Conservation (phyloP, 2,888 invertebrate genomes). For the Exephanes ischioxanthus region DNA sequence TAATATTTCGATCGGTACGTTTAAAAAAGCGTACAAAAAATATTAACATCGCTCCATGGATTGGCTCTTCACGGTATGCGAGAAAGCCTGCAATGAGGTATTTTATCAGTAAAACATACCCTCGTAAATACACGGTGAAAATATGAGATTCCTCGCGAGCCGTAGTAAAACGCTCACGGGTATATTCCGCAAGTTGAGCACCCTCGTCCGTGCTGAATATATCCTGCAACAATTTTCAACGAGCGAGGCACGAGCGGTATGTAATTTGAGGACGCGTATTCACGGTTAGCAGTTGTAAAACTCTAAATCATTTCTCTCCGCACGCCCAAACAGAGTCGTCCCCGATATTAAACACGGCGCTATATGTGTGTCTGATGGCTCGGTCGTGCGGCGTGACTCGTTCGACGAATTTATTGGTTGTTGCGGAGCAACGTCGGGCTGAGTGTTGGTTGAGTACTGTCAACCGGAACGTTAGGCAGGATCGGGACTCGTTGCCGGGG, state of each 20-base stretch:
- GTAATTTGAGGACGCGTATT: constrained; percentile 63
- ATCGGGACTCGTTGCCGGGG: constrained; percentile 30
- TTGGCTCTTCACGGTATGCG: constrained; percentile 4
- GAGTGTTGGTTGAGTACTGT: constrained; percentile 61
- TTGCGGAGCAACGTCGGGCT: constrained; percentile 29
- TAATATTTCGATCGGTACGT: not conserved
- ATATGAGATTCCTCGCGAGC: constrained; percentile 29
- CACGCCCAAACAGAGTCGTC: constrained; percentile 56
- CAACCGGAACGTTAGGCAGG: constrained; percentile 45
- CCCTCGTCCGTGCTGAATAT: constrained; percentile 28
- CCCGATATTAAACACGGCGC: constrained; percentile 45
- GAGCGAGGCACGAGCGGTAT: constrained; percentile 53
- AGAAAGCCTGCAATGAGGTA: constrained; percentile 10
- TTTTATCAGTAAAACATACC: constrained; percentile 33
- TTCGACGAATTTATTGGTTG: constrained; percentile 50
- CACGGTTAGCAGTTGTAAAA: constrained; percentile 65
- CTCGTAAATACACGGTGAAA: constrained; percentile 19
- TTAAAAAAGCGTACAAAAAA: constrained; percentile 13
- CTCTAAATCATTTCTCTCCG: constrained; percentile 66
- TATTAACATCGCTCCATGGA: not conserved
- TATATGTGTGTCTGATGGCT: constrained; percentile 26
- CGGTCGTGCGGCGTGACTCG: constrained; percentile 1
- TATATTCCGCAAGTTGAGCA: constrained; percentile 46
- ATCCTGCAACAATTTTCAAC: constrained; percentile 54
- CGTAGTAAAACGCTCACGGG: constrained; percentile 47